A percentile compares a stretch with the other conserved stretches of the same genome.
These are phyloP conservation scores for Pristionchus entomophagus DNA, from an alignment of 2,888 invertebrate genomes.

Conservation along the genomic window DNA sequence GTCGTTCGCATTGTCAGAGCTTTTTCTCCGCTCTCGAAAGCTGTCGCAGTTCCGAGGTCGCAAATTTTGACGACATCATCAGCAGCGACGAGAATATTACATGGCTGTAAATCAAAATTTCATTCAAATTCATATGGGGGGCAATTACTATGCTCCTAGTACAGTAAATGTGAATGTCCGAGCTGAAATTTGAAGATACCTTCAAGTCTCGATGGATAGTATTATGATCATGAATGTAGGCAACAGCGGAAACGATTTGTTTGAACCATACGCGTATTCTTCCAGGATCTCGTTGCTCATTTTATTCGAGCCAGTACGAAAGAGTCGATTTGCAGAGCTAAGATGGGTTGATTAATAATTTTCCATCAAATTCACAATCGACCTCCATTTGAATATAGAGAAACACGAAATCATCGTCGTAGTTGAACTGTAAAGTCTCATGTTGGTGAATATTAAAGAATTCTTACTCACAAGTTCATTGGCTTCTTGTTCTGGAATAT, in stretches of 20 bases:
- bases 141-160: no score
- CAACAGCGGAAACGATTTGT: conserved; percentile 94
- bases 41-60: not conserved
- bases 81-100: not conserved
- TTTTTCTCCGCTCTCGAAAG: no score
- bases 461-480: no score
- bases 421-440: not conserved
- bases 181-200: conserved; percentile 76
- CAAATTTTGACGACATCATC: not conserved
- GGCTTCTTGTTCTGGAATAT: no score
- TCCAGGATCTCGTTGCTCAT: not conserved
- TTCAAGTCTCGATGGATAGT: conserved; percentile 96
- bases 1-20: no score
- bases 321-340: not conserved
- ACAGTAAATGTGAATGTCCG: no score
- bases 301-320: not conserved
- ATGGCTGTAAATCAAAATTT: not conserved
- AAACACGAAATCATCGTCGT: no score
- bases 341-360: not conserved
- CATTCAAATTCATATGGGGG: no score
- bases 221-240: conserved; percentile 87
- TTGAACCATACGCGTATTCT: conserved; percentile 80
- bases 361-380: not conserved
- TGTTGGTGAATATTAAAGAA: no score
- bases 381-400: not conserved